phyloP scores from a whole-genome alignment of 2,888 invertebrate genomes.

The Epsilonema sp. region DNA sequence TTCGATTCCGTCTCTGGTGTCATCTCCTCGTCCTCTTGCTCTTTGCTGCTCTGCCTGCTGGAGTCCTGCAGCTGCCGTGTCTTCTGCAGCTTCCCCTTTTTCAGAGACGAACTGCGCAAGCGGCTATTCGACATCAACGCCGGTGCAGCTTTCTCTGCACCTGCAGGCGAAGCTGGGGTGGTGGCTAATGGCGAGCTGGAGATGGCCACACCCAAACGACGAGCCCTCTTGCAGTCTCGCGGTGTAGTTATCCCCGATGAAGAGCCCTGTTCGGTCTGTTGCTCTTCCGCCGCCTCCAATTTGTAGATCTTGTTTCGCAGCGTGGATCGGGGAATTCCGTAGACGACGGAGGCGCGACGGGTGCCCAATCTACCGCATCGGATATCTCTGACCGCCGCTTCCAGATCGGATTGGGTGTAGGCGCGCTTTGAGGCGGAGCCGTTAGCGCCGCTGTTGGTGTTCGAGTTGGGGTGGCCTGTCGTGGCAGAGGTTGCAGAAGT shows the following conservation, averaged over 20 bases:
- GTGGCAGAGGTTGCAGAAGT: no score
- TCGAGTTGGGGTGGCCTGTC: not conserved
- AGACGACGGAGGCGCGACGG: conserved; percentile 73
- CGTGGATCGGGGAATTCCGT: conserved; percentile 87
- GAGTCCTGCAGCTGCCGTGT: no score
- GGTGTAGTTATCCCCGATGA: no score
- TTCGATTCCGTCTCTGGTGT: no score
- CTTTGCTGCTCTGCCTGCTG: conserved; percentile 6
- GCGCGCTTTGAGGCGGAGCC: conserved; percentile 41
- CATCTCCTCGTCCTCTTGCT: conserved; percentile 4
- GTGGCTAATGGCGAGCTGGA: conserved; percentile 9
- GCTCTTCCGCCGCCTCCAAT: conserved; percentile 19
- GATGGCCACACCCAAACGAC: not conserved
- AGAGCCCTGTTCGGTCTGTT: not conserved
- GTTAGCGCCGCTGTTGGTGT: conserved; percentile 16
- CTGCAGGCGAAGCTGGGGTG: not conserved
- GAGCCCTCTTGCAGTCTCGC: not conserved
- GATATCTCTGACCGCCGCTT: conserved; percentile 70
- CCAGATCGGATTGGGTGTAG: conserved; percentile 87
- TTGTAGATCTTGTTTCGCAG: conserved; percentile 66
- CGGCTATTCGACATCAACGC: conserved; percentile 10
- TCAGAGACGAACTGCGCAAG: conserved; percentile 7
- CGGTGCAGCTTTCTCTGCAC: no score
- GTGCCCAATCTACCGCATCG: conserved; percentile 78
- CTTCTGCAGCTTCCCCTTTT: conserved; percentile 5